These are phyloP conservation scores for Oophaga pumilio DNA, from an alignment of 2,113 vertebrate species.

Conservation along the genomic window DNA sequence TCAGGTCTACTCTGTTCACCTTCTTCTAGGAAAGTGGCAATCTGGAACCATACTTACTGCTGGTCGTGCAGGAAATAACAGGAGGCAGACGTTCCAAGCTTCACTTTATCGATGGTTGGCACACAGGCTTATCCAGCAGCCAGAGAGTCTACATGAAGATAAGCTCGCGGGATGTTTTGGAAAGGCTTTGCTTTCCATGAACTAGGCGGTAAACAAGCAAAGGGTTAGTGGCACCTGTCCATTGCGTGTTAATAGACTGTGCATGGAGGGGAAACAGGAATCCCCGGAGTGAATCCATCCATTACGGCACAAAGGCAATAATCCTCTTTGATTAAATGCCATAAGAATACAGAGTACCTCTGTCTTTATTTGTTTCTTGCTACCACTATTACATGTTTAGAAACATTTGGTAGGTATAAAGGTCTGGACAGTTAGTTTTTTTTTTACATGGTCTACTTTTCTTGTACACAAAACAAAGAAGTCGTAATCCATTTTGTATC, in stretches of 20 bases:
- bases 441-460: background rate
- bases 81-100: background rate
- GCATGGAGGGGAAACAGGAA: background rate
- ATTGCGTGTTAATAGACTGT: conserved; percentile 4
- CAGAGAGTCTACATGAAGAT: conserved; percentile 24
- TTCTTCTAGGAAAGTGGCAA: conserved; percentile 5
- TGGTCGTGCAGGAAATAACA: background rate
- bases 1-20: background rate
- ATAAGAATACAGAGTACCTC: background rate
- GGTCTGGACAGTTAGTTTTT: background rate
- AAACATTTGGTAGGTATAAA: background rate
- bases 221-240: conserved; percentile 26
- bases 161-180: conserved; percentile 6
- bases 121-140: conserved; percentile 36
- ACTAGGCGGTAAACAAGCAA: conserved; percentile 5
- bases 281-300: background rate
- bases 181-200: conserved; percentile 22
- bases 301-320: background rate
- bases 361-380: background rate
- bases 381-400: background rate
- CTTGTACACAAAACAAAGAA: background rate
- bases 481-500: background rate
- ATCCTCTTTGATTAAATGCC: conserved; percentile 24
- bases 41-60: conserved; percentile 13
- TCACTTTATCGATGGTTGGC: conserved; percentile 38